Evolutionary conservation across 2,113 vertebrate genomes (phyloP).

Genomic region (Isurus oxyrinchus): DNA sequence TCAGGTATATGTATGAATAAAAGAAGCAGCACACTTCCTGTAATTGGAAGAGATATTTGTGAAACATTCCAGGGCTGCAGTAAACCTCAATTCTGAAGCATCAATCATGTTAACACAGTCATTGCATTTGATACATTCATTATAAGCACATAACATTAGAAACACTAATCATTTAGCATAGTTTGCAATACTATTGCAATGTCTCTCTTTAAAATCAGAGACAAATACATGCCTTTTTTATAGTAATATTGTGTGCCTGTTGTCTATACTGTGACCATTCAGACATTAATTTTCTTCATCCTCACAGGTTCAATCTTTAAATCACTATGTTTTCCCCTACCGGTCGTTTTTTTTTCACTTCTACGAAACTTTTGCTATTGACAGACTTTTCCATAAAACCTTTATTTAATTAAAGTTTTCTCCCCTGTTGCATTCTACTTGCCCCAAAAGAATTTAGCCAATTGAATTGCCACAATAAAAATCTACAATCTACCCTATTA

Average conservation of each 20-base stretch:
- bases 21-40: not conserved
- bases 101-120: not conserved
- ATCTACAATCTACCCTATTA: not conserved
- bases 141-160: not conserved
- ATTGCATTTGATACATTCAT: not conserved
- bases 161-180: not conserved
- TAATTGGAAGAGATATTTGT: not conserved
- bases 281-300: not conserved
- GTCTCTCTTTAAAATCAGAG: not conserved
- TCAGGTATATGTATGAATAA: constrained; percentile 24
- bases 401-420: not conserved
- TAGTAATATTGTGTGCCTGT: not conserved
- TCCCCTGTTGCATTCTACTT: not conserved
- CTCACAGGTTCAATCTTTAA: not conserved
- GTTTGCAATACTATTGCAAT: not conserved
- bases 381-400: not conserved
- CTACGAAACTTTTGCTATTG: not conserved
- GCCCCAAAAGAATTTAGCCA: not conserved
- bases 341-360: not conserved
- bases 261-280: not conserved
- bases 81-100: not conserved
- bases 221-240: not conserved
- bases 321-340: not conserved
- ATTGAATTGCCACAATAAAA: not conserved
- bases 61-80: not conserved